A percentile compares a stretch with the other conserved stretches of the same genome.
These are phyloP conservation scores for Melipona quadrifasciata DNA, from an alignment of 1,140 invertebrate species.

Conservation along the genomic window DNA sequence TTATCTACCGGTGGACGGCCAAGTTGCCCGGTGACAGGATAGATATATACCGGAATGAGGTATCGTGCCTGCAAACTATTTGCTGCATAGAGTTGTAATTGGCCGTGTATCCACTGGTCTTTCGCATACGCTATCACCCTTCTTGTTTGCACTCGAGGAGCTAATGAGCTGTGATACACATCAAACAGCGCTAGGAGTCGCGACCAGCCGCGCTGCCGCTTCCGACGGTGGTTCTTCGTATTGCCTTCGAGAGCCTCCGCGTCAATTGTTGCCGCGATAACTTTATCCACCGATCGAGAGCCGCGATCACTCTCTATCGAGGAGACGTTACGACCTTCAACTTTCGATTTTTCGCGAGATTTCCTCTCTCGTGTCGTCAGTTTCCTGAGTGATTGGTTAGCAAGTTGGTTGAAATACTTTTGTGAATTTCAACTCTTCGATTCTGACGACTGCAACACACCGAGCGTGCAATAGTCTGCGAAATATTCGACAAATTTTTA, in stretches of 20 bases:
- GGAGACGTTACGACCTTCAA: neutral
- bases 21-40: constrained; percentile 44
- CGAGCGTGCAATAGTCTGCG: too few relatives aligned
- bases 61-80: constrained; percentile 76
- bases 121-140: constrained; percentile 69
- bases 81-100: constrained; percentile 79
- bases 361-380: neutral
- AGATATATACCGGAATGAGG: constrained; percentile 67
- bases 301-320: neutral
- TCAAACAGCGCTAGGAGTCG: constrained; percentile 71
- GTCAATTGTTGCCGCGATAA: constrained; percentile 33
- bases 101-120: constrained; percentile 72
- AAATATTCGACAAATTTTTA: neutral
- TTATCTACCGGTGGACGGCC: constrained; percentile 43
- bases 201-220: constrained; percentile 46
- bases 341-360: neutral
- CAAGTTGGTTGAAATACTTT: too few relatives aligned
- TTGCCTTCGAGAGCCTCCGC: neutral
- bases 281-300: constrained; percentile 1
- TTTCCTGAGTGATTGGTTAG: too few relatives aligned
- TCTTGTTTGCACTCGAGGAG: constrained; percentile 74
- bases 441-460: too few relatives aligned
- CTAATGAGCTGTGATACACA: constrained; percentile 79
- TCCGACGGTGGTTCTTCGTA: constrained; percentile 51
- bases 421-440: too few relatives aligned